Evolutionary conservation across 1,140 invertebrate genomes (phyloP).

Genomic region (Mamestra configurata): DNA sequence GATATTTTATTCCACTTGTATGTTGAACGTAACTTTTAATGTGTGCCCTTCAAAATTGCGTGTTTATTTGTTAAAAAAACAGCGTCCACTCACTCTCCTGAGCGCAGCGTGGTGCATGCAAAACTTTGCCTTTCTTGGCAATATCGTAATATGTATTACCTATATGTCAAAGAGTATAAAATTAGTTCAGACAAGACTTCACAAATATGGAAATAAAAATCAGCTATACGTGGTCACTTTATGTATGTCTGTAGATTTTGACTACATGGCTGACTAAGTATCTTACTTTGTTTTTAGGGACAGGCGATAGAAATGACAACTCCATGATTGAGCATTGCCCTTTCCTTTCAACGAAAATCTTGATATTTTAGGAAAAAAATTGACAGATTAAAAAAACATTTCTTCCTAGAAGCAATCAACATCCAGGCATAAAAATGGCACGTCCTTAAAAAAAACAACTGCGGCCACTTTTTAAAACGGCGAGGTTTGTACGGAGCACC

Average conservation of each 20-base stretch:
- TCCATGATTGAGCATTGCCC: too few relatives aligned
- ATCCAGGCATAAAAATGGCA: constrained; percentile 17
- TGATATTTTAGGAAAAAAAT: too few relatives aligned
- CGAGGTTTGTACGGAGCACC: constrained; percentile 64
- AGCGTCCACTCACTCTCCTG: constrained; percentile 58
- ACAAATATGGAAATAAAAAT: too few relatives aligned
- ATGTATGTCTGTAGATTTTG: too few relatives aligned
- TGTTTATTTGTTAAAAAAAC: constrained; percentile 66
- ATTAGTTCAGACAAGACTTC: neutral
- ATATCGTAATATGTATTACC: constrained; percentile 76
- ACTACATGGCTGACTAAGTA: too few relatives aligned
- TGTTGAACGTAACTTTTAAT: constrained; percentile 4
- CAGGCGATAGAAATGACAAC: too few relatives aligned
- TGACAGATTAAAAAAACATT: neutral
- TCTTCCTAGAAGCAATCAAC: constrained; percentile 30
- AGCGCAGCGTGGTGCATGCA: constrained; percentile 65
- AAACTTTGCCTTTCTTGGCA: constrained; percentile 79
- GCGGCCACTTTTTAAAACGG: constrained; percentile 72
- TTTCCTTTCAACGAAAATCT: too few relatives aligned
- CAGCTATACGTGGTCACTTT: too few relatives aligned
- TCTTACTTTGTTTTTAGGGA: too few relatives aligned
- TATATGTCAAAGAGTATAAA: constrained; percentile 45
- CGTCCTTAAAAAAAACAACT: constrained; percentile 50
- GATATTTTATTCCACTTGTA: neutral
- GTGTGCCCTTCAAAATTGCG: constrained; percentile 13